Conservation (phyloP, 2,113 vertebrate species). For the Crotophaga sulcirostris region DNA sequence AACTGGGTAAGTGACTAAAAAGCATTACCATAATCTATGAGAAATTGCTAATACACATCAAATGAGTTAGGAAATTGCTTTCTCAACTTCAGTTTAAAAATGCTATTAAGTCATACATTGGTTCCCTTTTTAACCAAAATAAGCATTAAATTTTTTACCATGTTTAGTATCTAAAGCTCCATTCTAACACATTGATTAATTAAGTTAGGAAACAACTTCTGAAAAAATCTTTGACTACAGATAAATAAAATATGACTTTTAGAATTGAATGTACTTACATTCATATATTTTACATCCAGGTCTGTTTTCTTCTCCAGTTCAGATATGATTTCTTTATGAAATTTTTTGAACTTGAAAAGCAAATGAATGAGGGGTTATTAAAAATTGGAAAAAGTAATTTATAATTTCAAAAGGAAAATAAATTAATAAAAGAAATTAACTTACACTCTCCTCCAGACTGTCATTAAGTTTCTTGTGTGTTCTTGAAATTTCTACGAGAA, state of each 20-base stretch:
- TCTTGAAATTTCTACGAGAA: conserved; percentile 91
- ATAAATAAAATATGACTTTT: neutral
- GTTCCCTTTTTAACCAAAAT: neutral
- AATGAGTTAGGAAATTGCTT: neutral
- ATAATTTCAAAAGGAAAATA: neutral
- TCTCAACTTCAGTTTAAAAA: neutral
- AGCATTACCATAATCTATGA: no score
- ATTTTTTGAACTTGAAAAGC: conserved; percentile 87
- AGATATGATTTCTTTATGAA: conserved; percentile 89
- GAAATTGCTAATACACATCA: neutral
- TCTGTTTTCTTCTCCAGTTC: conserved; percentile 97
- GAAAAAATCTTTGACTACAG: neutral
- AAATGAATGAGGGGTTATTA: conserved; percentile 21
- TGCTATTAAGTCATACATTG: neutral
- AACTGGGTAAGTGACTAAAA: neutral
- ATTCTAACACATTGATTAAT: neutral
- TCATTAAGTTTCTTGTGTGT: conserved; percentile 89
- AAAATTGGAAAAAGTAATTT: neutral
- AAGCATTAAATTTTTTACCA: neutral
- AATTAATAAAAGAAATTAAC: conserved; percentile 42
- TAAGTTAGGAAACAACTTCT: neutral
- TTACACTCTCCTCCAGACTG: conserved; percentile 90
- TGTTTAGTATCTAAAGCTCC: neutral
- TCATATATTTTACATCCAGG: conserved; percentile 97
- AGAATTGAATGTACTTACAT: conserved; percentile 76